These are phyloP conservation scores for Procavia capensis DNA, from an alignment of 2,113 vertebrate genomes.

Conservation along the genomic window DNA sequence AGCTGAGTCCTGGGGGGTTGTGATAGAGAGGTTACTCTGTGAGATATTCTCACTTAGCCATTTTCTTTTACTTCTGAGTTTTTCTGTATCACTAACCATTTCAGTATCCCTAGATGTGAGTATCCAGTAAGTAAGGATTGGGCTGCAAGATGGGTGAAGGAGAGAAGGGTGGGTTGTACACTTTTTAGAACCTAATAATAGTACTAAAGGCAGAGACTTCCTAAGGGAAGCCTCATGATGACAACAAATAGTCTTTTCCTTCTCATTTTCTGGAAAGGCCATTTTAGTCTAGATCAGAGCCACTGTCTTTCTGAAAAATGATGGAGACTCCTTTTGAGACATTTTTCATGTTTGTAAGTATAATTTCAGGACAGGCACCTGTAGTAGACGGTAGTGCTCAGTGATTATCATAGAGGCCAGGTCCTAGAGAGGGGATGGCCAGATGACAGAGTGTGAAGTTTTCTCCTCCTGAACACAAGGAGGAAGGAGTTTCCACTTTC, in stretches of 20 bases:
- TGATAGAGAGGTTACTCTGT: not conserved
- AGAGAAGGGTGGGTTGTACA: not conserved
- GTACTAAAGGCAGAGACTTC: not conserved
- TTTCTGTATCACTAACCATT: not conserved
- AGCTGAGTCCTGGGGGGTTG: accelerated
- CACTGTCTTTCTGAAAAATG: not conserved
- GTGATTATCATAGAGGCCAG: not conserved
- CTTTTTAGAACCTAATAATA: not conserved
- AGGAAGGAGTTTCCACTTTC: not conserved
- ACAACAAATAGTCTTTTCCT: not conserved
- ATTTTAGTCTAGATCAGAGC: not conserved
- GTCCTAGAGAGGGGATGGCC: not conserved
- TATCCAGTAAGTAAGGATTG: not conserved
- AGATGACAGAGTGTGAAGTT: not conserved
- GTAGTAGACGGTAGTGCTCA: not conserved
- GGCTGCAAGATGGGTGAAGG: not conserved
- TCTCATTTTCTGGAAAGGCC: not conserved
- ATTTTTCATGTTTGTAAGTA: not conserved
- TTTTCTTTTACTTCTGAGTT: not conserved
- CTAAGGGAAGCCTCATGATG: not conserved
- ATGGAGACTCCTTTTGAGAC: not conserved
- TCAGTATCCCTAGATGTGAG: not conserved
- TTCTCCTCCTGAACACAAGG: not conserved
- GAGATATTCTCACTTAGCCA: not conserved
- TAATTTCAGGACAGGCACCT: slow-evolving; percentile 1